A percentile compares a stretch with the other conserved stretches of the same genome.
Evolutionary conservation across 2,797 vertebrate genomes (phyloP).

Genomic region (Scyliorhinus canicula): DNA sequence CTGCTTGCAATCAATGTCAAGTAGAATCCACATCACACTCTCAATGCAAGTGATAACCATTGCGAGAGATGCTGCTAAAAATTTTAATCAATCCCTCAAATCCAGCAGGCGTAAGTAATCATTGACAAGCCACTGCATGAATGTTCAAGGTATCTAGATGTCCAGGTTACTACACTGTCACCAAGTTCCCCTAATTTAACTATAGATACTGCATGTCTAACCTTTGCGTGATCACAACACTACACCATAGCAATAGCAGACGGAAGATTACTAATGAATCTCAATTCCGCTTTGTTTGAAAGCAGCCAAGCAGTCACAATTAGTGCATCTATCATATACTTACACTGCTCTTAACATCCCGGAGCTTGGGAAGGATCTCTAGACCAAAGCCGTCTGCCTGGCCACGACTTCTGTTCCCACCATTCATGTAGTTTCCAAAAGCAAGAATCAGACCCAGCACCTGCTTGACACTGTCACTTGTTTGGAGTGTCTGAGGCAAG

Average conservation of each 20-base stretch:
- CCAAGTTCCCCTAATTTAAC: not conserved
- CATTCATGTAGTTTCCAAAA: conserved; percentile 97
- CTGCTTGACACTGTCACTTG: conserved; percentile 69
- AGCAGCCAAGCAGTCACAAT: not conserved
- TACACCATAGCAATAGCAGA: not conserved
- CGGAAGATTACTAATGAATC: not conserved
- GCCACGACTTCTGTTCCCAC: conserved; percentile 87
- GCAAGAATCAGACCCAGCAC: conserved; percentile 85
- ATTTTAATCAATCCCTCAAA: not conserved
- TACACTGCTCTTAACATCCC: conserved; percentile 97
- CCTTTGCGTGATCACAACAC: not conserved
- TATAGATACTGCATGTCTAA: not conserved
- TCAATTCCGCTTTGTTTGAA: not conserved
- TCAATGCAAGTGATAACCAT: not conserved
- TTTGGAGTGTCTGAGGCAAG: conserved; percentile 68
- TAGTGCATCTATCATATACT: conserved; percentile 54
- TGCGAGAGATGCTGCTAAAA: not conserved
- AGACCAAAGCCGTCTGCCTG: conserved; percentile 94
- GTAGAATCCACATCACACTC: not conserved
- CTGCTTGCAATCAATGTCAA: not conserved
- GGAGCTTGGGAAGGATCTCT: conserved; percentile 93
- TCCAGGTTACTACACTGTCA: not conserved
- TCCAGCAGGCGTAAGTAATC: not conserved
- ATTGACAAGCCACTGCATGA: not conserved
- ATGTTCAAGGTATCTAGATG: not conserved